Conservation (phyloP, 2,888 invertebrate species). For the Emmelina monodactyla region DNA sequence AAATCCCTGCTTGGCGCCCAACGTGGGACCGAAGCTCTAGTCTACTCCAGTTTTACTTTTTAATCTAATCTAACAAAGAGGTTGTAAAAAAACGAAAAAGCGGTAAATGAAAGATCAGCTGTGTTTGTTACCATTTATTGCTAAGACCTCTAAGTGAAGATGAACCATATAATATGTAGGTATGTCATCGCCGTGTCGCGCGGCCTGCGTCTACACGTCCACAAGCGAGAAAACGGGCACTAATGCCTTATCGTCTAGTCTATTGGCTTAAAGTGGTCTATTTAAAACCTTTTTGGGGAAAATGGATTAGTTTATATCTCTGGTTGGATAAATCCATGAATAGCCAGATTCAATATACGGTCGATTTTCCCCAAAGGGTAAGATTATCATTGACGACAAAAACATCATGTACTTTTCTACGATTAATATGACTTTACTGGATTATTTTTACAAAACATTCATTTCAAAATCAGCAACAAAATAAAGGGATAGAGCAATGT, state of each 20-base stretch:
- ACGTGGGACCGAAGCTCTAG: slow-evolving; percentile 40
- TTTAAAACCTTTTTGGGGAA: slow-evolving; percentile 19
- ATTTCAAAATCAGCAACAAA: slow-evolving; percentile 36
- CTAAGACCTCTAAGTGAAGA: slow-evolving; percentile 61
- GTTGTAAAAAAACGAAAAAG: slow-evolving; percentile 39
- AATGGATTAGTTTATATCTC: not conserved
- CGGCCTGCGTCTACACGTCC: slow-evolving; percentile 44
- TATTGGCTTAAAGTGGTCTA: slow-evolving; percentile 24
- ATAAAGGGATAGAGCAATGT: slow-evolving; percentile 23
- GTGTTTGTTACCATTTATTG: slow-evolving; percentile 61
- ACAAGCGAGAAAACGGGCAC: slow-evolving; percentile 29
- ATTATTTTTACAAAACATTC: slow-evolving; percentile 41
- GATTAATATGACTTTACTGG: slow-evolving; percentile 17
- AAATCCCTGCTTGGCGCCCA: slow-evolving; percentile 34
- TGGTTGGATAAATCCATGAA: no score
- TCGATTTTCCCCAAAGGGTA: not conserved
- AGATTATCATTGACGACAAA: slow-evolving; percentile 4
- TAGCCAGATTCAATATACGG: not conserved
- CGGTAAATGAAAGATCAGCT: slow-evolving; percentile 62
- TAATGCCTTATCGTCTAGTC: slow-evolving; percentile 16
- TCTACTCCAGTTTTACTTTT: slow-evolving; percentile 28
- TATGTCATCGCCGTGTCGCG: slow-evolving; percentile 52
- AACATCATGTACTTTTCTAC: slow-evolving; percentile 17
- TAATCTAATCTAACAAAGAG: slow-evolving; percentile 33
- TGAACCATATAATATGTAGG: slow-evolving; percentile 42